These are phyloP conservation scores for Blennius ocellaris DNA, from an alignment of 2,113 vertebrate genomes.

Conservation along the genomic window DNA sequence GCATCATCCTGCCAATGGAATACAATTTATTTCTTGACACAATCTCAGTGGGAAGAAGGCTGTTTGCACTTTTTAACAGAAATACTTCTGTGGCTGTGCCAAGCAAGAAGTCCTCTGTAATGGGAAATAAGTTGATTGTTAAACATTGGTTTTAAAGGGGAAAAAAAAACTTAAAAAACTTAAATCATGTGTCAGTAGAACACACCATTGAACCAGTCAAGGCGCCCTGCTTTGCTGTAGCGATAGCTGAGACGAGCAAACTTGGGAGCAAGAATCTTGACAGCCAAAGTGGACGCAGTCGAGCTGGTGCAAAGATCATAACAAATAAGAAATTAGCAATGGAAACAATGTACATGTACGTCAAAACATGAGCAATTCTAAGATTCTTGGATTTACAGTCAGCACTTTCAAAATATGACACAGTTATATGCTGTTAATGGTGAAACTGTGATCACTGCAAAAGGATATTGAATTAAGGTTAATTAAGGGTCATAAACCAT, in stretches of 20 bases:
- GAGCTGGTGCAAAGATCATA: conserved; percentile 75
- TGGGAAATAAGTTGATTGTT: neutral
- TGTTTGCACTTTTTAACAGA: conserved; percentile 81
- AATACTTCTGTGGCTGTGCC: conserved; percentile 80
- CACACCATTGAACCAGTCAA: conserved; percentile 84
- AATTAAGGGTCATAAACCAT: too few species aligned
- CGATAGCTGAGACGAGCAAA: conserved; percentile 78
- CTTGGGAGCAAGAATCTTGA: conserved; percentile 84
- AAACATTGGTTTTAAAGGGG: neutral
- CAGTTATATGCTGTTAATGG: too few species aligned
- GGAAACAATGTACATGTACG: too few species aligned
- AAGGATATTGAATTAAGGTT: too few species aligned
- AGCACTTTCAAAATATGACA: too few species aligned
- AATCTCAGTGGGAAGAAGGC: conserved; percentile 82
- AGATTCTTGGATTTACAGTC: too few species aligned
- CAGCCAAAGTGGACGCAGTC: conserved; percentile 84
- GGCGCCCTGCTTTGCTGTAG: conserved; percentile 81
- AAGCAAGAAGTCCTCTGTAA: conserved; percentile 81
- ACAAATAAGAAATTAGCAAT: neutral
- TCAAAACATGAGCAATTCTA: too few species aligned
- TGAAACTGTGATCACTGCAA: too few species aligned
- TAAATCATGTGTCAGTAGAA: conserved; percentile 31
- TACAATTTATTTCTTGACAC: conserved; percentile 78
- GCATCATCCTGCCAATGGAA: conserved; percentile 81
- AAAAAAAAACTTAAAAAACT: too few species aligned